Evolutionary conservation across 2,113 vertebrate species (phyloP).

Genomic region (Sander lucioperca): DNA sequence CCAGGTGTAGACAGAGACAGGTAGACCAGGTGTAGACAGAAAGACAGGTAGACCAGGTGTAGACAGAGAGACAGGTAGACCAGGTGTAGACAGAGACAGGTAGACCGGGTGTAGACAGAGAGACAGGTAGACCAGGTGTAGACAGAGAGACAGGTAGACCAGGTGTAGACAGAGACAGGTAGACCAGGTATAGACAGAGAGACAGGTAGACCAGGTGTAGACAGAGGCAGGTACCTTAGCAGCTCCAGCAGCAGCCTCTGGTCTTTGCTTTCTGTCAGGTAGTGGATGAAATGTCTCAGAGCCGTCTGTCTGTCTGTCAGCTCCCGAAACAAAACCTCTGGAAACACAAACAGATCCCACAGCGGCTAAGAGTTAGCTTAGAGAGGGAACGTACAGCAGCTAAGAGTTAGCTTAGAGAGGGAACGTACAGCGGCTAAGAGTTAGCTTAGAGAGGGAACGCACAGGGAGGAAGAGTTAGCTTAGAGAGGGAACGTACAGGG

Average conservation of each 20-base stretch:
- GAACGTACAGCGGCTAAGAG: too few relatives aligned
- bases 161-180: neutral
- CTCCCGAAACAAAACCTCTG: conserved; percentile 93
- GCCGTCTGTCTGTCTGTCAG: conserved; percentile 90
- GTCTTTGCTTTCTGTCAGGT: conserved; percentile 90
- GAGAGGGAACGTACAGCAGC: too few relatives aligned
- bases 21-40: neutral
- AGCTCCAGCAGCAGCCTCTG: conserved; percentile 92
- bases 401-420: too few relatives aligned
- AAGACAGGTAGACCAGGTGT: neutral
- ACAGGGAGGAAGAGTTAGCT: too few relatives aligned
- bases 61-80: too few relatives aligned
- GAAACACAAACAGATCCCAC: neutral
- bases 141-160: too few relatives aligned
- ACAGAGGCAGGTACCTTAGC: conserved; percentile 82
- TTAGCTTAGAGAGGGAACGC: too few relatives aligned
- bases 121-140: neutral
- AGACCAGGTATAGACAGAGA: too few relatives aligned
- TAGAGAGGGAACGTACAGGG: too few relatives aligned
- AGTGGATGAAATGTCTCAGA: conserved; percentile 92
- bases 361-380: too few relatives aligned
- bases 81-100: neutral
- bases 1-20: neutral
- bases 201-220: neutral
- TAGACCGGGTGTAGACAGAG: too few relatives aligned